Percentiles rank a stretch among this genome's conserved stretches.
Conservation (phyloP, 2,888 invertebrate genomes). For the Hedychridium roseum region DNA sequence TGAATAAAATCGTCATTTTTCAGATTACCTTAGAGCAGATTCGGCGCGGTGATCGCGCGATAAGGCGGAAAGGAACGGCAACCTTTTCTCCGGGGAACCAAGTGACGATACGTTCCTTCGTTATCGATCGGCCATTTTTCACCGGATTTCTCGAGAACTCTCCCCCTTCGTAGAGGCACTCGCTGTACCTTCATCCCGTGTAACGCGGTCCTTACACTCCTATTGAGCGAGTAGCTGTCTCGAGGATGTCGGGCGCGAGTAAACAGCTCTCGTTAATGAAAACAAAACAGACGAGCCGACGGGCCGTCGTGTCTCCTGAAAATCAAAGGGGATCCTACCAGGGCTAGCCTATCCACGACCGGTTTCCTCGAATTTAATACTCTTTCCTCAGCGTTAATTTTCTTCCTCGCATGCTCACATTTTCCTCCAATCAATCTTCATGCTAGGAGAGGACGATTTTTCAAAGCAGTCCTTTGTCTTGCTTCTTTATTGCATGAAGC, state of each 20-base stretch:
- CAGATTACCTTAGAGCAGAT: slow-evolving; percentile 47
- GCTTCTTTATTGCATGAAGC: too few relatives aligned
- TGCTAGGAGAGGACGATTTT: too few relatives aligned
- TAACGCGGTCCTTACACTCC: slow-evolving; percentile 10
- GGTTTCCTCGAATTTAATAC: not conserved
- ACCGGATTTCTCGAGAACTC: slow-evolving; percentile 9
- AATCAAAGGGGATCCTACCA: slow-evolving; percentile 5
- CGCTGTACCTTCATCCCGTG: slow-evolving; percentile 11
- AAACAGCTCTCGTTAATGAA: slow-evolving; percentile 43
- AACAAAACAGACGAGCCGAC: slow-evolving; percentile 40
- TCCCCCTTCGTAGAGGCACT: not conserved
- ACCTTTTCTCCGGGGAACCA: too few relatives aligned
- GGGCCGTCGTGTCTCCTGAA: not conserved
- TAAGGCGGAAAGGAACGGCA: too few relatives aligned
- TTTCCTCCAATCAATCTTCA: too few relatives aligned
- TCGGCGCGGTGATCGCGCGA: slow-evolving; percentile 38
- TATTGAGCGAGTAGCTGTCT: slow-evolving; percentile 33
- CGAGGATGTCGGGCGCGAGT: slow-evolving; percentile 37
- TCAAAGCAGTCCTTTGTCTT: too few relatives aligned
- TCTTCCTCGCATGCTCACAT: too few relatives aligned
- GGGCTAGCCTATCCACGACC: slow-evolving; percentile 12
- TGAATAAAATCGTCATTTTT: slow-evolving; percentile 61
- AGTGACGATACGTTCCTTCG: slow-evolving; percentile 1
- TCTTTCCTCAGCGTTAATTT: too few relatives aligned
- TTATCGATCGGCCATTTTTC: slow-evolving; percentile 24